Base-by-base conservation (phyloP, 2,113 vertebrate genomes). In the Oreotragus oreotragus region DNA sequence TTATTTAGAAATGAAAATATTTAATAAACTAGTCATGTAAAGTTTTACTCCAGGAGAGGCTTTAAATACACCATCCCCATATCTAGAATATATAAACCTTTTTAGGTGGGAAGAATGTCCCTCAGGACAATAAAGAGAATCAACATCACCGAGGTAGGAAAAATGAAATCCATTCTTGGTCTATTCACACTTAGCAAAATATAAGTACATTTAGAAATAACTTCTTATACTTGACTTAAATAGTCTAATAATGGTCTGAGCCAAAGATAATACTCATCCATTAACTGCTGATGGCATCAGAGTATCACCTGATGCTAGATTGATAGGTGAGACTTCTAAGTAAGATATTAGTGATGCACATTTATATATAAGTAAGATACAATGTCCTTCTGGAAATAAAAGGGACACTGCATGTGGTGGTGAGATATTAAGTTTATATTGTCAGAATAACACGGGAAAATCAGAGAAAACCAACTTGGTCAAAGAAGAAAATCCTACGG, bases 41-140 rank as follows among this genome's bases (percentile, higher is more conserved):
- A 96, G 80, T 96, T 97, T 94, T 80, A 76, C 21, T n/a, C 90
- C 39, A 79, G 53, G 39, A 93, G 25, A 94, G 3, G 27, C 17
- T 90, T 91, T 92, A 93, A 96, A 94, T 90, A 92, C 33, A 55
- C 12, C 14, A 93, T 64, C 6, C 47, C 27, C 39, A 55, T 16
- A 55, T 36, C 28, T 64, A 55, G 5, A 66, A 58, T 17, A 58
- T 33, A 36, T 1, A 60, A 43, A 93, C 33, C 9, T 66, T 96
- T 79, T 85, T 60, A 76, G 13, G 53, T 76, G 28, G 23, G 45
- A 91, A 58, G 27, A 92, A 30, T 36, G 47, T 23, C 27, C 89
- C 57, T 36, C 1, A 9, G 33, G 47, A 81, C 36, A 91, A 94
- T 45, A 90, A 93, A 95, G 23, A 73, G 30, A 77, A 55, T 12